Percentiles rank a stretch among this genome's conserved stretches.
Evolutionary conservation across 2,888 invertebrate species (phyloP).

Genomic region (Pammene fasciana): DNA sequence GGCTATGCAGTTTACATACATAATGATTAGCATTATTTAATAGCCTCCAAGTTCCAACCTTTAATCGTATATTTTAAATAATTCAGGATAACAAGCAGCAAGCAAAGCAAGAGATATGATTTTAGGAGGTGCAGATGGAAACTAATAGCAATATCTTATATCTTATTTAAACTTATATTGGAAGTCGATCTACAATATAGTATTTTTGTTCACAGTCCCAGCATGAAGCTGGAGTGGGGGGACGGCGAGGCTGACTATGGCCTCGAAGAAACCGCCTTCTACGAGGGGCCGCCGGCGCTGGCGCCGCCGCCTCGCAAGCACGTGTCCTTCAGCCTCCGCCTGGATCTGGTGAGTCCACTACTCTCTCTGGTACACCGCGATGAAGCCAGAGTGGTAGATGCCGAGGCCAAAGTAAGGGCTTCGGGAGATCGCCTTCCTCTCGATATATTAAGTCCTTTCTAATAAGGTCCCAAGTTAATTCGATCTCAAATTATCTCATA

Average conservation of each 20-base stretch:
- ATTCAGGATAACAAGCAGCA: no score
- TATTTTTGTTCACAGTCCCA: constrained; percentile 69
- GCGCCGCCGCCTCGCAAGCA: constrained; percentile 75
- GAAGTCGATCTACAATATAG: neutral
- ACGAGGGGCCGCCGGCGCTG: constrained; percentile 83
- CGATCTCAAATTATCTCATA: no score
- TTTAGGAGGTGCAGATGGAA: no score
- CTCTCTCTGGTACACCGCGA: neutral
- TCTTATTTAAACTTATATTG: no score
- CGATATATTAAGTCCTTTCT: constrained; percentile 71
- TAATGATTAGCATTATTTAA: no score
- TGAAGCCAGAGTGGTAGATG: constrained; percentile 80
- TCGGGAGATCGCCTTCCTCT: constrained; percentile 88
- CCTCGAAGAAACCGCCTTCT: constrained; percentile 88
- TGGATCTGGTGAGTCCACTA: constrained; percentile 66
- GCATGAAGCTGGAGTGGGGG: constrained; percentile 85
- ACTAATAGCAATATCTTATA: neutral
- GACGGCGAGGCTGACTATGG: constrained; percentile 85
- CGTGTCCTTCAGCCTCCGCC: constrained; percentile 77
- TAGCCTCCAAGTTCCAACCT: no score
- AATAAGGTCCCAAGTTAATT: constrained; percentile 59
- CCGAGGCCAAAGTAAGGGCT: constrained; percentile 85
- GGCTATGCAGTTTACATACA: no score
- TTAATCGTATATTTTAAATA: no score
- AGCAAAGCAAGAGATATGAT: no score